These are phyloP conservation scores for Cephalophus harveyi DNA, from an alignment of 2,113 vertebrate genomes.

Conservation along the genomic window DNA sequence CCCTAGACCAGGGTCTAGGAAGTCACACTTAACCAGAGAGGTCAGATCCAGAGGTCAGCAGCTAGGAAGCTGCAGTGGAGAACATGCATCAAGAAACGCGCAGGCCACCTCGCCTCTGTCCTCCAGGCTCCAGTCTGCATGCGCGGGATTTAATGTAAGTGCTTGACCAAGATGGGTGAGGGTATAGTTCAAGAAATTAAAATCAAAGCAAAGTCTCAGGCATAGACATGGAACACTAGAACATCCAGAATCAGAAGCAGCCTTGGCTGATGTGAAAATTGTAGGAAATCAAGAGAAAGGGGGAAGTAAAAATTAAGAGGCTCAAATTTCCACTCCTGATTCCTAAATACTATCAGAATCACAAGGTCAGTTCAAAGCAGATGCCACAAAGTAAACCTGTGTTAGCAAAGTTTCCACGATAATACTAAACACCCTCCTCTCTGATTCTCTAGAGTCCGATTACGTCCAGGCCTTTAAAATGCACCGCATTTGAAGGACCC, in stretches of 20 bases:
- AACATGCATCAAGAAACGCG: background rate
- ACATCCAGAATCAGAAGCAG: background rate
- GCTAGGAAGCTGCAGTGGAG: background rate
- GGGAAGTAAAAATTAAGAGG: background rate
- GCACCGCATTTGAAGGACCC: background rate
- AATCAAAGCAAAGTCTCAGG: background rate
- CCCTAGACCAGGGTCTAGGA: background rate
- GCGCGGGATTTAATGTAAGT: background rate
- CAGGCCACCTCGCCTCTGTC: background rate
- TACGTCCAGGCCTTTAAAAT: slow-evolving; percentile 5
- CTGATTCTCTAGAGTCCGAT: background rate
- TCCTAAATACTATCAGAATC: background rate
- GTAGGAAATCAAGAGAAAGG: background rate
- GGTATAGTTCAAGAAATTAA: background rate
- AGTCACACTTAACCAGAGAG: background rate
- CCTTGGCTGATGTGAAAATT: background rate
- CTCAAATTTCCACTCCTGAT: background rate
- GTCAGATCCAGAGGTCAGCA: background rate
- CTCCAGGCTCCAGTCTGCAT: background rate
- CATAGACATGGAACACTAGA: background rate
- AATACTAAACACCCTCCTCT: background rate
- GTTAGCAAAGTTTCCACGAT: background rate
- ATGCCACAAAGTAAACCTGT: background rate
- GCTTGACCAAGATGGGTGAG: background rate
- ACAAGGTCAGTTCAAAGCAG: background rate